Conservation (phyloP, 2,797 vertebrate genomes). For the Cyclopterus lumpus region DNA sequence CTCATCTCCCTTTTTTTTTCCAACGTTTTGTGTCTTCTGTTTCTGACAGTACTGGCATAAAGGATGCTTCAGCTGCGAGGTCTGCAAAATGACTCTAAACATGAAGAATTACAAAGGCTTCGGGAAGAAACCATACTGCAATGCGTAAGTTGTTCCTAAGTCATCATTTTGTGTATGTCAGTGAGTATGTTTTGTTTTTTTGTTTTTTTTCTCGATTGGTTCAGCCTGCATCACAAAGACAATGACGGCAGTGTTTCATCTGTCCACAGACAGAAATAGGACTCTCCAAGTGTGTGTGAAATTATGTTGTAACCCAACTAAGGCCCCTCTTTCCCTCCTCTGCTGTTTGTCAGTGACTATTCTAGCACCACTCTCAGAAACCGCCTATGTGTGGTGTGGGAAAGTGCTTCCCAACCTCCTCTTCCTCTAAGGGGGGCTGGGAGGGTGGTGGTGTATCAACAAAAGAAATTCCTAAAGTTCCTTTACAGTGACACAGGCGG, state of each 20-base stretch:
- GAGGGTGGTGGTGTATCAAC: conserved; percentile 61
- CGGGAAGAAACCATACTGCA: conserved; percentile 98
- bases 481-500: conserved; percentile 77
- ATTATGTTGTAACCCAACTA: conserved; percentile 63
- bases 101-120: conserved; percentile 99
- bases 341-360: conserved; percentile 69
- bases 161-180: conserved; percentile 26
- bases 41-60: conserved; percentile 95
- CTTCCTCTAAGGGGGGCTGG: conserved; percentile 15
- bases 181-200: too few species aligned
- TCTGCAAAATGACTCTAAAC: conserved; percentile 99
- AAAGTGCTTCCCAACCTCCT: conserved; percentile 63
- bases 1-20: conserved; percentile 1
- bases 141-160: conserved; percentile 88
- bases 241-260: conserved; percentile 49
- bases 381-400: conserved; percentile 72
- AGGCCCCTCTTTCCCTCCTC: conserved; percentile 60
- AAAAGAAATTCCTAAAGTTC: conserved; percentile 85
- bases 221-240: conserved; percentile 31
- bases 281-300: conserved; percentile 44
- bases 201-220: conserved; percentile 15
- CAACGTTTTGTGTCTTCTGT: conserved; percentile 30
- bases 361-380: conserved; percentile 58
- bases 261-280: conserved; percentile 56
- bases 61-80: conserved; percentile 98